Evolutionary conservation across 2,113 vertebrate genomes (phyloP).

Genomic region (Pithys albifrons): DNA sequence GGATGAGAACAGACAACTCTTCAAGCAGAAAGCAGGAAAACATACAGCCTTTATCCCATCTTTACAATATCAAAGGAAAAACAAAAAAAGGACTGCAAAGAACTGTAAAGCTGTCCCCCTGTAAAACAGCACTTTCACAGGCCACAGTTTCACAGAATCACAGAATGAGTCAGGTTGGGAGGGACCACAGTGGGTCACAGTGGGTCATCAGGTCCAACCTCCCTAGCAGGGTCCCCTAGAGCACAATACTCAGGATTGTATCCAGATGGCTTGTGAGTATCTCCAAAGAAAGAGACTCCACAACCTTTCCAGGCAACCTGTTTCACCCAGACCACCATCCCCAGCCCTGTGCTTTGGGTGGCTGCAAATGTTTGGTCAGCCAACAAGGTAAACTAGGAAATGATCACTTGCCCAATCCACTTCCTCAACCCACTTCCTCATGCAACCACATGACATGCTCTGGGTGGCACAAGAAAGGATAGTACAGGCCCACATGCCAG

Average conservation of each 20-base stretch:
- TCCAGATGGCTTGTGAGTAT: background rate
- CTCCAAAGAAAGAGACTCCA: background rate
- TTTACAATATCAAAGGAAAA: background rate
- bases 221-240: background rate
- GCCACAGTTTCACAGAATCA: background rate
- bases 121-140: background rate
- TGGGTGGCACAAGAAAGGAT: background rate
- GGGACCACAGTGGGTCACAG: background rate
- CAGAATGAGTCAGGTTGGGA: background rate
- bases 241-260: background rate
- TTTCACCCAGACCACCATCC: background rate
- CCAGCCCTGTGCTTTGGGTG: background rate
- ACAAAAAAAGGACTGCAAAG: background rate
- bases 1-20: background rate
- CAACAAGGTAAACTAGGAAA: background rate
- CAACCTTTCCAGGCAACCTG: background rate
- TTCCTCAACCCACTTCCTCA: background rate
- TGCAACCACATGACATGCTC: background rate
- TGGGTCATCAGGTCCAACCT: background rate
- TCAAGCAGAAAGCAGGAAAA: background rate
- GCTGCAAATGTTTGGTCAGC: background rate
- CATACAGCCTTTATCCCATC: background rate
- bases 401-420: background rate
- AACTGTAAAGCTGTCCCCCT: background rate
- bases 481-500: accelerated